Base-by-base conservation (phyloP, 2,888 invertebrate genomes). In the Lordiphosa fenestrarum region DNA sequence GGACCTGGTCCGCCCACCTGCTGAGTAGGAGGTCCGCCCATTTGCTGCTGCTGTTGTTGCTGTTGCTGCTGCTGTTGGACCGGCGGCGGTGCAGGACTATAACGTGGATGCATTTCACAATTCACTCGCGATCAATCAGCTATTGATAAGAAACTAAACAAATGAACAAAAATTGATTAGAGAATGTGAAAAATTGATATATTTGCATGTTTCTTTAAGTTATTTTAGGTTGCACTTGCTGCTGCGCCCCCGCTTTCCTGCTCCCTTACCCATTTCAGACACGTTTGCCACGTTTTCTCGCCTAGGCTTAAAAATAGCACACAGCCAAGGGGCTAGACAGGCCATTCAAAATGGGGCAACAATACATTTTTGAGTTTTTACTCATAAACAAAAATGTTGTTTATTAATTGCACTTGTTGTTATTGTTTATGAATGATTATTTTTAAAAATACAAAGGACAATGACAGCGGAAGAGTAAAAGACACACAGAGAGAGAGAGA, bases 81-180 rank as follows among this genome's bases (percentile, higher is more conserved):
- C 41, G 55, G 68, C 33, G 84, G 74, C 47, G 86, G 84, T 33
- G 84, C 87, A 54, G 88, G 86, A 64, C 88, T 88, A 57, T 86
- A 87, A 36, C 87, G 82, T 65, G 83, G 87, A 81, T 88, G 88
- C 87, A 87, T 87, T 57, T 44, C 58, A 49, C 30, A 61, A 52
- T 54, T 44, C 51, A 51, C 51, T 59, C 42, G 55, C 54, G 42
- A 40, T 30, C 30, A 30, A 30, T 30, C 30, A 30, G 30, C 30
- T 9, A 30, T 9, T 49, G 35, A 48, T 19, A 4, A 53, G 53
- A 9, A 56, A 46, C 69, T 67, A 53, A 53, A 57, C 35, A 25
- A 35, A 38, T 37, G 46, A 15, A 9, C 30, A 30, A 30, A 30
- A 30, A 30, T 9, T 30, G 9, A 30, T 39, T 36, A 48, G 13